A percentile compares a stretch with the other conserved stretches of the same genome.
phyloP scores from a whole-genome alignment of 2,888 invertebrate species.

The Bombylius discolor region DNA sequence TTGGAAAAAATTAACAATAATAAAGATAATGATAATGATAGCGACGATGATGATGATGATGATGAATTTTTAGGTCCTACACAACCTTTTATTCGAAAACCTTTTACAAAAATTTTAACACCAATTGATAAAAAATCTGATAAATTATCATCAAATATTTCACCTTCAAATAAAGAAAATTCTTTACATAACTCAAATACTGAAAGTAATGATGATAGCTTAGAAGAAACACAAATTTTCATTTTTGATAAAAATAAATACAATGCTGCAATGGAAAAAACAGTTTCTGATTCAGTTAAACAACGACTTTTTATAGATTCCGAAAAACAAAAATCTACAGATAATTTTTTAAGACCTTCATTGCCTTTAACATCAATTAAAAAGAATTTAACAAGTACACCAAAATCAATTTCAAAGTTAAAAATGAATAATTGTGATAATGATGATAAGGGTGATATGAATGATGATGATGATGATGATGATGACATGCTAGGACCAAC shows the following conservation, averaged over 20 bases:
- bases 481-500: slow-evolving; percentile 1
- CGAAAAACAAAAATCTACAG: too few species aligned
- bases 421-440: background rate
- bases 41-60: background rate
- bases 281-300: too few species aligned
- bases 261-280: too few species aligned
- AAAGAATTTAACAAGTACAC: background rate
- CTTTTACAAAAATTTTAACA: too few species aligned
- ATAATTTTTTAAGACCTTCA: too few species aligned
- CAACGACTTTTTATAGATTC: too few species aligned
- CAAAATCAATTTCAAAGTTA: background rate
- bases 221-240: slow-evolving; percentile 5
- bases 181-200: background rate
- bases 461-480: background rate
- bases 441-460: background rate
- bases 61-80: background rate
- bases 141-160: background rate
- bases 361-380: too few species aligned
- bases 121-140: too few species aligned
- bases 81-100: background rate
- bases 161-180: background rate
- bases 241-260: background rate
- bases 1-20: too few species aligned
- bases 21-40: too few species aligned
- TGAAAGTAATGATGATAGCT: background rate